Conservation (phyloP, 2,113 vertebrate species). For the Pao palembangensis region DNA sequence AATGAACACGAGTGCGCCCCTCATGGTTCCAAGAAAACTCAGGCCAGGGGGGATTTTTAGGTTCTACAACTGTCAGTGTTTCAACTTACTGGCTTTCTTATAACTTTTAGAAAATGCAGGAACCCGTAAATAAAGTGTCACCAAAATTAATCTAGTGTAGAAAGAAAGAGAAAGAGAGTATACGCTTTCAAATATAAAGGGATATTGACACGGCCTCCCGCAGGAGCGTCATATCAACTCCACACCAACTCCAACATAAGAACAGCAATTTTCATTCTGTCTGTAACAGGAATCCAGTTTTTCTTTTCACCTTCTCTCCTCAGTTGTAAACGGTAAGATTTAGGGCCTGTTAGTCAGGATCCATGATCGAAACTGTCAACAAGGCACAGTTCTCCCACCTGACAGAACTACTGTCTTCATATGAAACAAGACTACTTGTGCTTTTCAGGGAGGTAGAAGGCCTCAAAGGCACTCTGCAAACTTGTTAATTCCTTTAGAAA, state of each 20-base stretch:
- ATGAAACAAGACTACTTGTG: conserved; percentile 51
- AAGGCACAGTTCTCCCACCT: conserved; percentile 54
- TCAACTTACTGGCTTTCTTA: too few species aligned
- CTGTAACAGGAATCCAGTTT: background rate
- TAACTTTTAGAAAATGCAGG: too few species aligned
- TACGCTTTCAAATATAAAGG: background rate
- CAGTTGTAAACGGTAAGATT: background rate
- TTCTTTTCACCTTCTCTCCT: background rate
- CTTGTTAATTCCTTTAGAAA: conserved; percentile 12
- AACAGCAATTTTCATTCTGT: background rate
- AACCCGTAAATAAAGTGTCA: conserved; percentile 1
- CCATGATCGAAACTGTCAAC: conserved; percentile 27
- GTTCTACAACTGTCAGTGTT: too few species aligned
- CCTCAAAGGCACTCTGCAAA: conserved; percentile 59
- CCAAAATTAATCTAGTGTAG: background rate
- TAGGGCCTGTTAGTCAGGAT: conserved; percentile 3
- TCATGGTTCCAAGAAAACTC: too few species aligned
- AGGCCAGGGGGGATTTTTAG: too few species aligned
- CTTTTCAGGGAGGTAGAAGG: conserved; percentile 66
- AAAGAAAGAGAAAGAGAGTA: background rate
- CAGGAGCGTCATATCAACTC: background rate
- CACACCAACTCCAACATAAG: background rate
- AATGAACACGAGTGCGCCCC: too few species aligned
- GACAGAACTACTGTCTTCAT: conserved; percentile 17
- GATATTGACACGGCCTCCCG: background rate